phyloP scores from a whole-genome alignment of 2,888 invertebrate species.

The Hyposoter didymator region DNA sequence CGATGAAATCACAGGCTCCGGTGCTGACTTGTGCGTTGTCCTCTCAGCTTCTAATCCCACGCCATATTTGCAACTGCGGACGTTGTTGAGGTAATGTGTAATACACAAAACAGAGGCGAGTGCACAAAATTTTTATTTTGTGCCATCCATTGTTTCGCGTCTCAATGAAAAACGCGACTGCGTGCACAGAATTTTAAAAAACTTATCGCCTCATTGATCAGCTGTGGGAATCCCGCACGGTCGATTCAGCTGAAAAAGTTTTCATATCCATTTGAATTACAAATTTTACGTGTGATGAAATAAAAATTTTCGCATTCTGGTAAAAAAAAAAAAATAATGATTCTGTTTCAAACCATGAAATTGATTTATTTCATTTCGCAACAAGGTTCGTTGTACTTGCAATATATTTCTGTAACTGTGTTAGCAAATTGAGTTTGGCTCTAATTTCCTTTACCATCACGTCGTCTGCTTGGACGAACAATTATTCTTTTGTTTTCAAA shows the following conservation, averaged over 20 bases:
- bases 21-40: no score
- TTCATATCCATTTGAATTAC: no score
- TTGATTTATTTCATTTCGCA: no score
- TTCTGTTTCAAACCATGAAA: no score
- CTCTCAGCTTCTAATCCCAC: no score
- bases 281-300: no score
- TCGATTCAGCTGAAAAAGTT: no score
- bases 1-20: no score
- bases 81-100: background rate
- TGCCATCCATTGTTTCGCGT: conserved; percentile 26
- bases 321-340: no score
- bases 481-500: background rate
- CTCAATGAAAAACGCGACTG: background rate
- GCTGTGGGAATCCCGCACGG: background rate
- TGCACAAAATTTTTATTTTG: conserved; percentile 35
- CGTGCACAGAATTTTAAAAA: conserved; percentile 21
- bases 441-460: background rate
- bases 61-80: no score
- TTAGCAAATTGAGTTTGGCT: background rate
- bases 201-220: background rate
- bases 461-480: background rate
- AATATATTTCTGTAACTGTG: background rate
- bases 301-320: background rate
- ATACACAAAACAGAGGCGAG: conserved; percentile 26
- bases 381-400: background rate